These are phyloP conservation scores for Acanthochromis polyacanthus DNA, from an alignment of 2,113 vertebrate species.

Conservation along the genomic window DNA sequence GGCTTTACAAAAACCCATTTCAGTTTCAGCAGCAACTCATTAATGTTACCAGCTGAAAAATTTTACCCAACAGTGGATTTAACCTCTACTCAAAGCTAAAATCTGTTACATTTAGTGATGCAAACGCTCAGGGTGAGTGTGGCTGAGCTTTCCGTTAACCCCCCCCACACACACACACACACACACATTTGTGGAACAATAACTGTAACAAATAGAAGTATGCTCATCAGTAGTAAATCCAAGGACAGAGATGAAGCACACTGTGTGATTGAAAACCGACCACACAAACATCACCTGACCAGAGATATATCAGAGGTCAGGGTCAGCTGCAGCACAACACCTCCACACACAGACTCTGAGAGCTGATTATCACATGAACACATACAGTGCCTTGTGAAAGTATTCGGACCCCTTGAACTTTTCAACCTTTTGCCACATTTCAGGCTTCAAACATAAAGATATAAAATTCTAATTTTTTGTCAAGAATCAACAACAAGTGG, in stretches of 20 bases:
- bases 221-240: neutral
- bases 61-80: neutral
- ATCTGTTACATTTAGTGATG: too few relatives aligned
- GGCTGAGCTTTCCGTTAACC: neutral
- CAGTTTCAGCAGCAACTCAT: neutral
- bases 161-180: too few relatives aligned
- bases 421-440: too few relatives aligned
- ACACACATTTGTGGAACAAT: neutral
- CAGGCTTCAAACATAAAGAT: too few relatives aligned
- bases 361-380: slow-evolving; percentile 6
- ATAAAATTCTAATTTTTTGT: too few relatives aligned
- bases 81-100: neutral
- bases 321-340: neutral
- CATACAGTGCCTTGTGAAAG: too few relatives aligned
- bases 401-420: too few relatives aligned
- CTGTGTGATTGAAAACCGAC: neutral
- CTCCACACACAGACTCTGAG: neutral
- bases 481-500: too few relatives aligned
- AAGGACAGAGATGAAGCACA: neutral
- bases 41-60: neutral
- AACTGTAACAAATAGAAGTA: neutral
- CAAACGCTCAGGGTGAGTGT: too few relatives aligned
- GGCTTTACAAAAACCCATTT: too few relatives aligned
- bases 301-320: slow-evolving; percentile 18
- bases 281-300: neutral